phyloP scores from a whole-genome alignment of 2,888 invertebrate species.

The Hyposoter dolosus region DNA sequence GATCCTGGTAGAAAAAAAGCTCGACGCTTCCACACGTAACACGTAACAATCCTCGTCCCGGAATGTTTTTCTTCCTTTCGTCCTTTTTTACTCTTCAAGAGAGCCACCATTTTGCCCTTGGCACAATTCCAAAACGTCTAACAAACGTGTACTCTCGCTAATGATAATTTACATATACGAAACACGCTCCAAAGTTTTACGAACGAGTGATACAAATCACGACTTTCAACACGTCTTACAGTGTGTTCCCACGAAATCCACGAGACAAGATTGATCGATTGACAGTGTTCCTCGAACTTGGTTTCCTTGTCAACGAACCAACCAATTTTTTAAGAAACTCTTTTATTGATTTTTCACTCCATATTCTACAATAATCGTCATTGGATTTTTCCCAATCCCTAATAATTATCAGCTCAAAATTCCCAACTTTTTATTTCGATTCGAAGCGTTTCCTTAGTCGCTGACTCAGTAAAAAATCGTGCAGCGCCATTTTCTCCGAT shows the following conservation, averaged over 20 bases:
- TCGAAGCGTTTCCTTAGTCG: too few relatives aligned
- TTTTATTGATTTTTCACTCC: not conserved
- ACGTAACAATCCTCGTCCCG: not conserved
- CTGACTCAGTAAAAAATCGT: too few relatives aligned
- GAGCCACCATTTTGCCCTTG: slow-evolving; percentile 20
- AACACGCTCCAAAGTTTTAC: slow-evolving; percentile 24
- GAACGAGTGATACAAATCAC: not conserved
- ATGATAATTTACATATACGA: slow-evolving; percentile 25
- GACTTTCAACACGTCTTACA: not conserved
- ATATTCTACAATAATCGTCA: not conserved
- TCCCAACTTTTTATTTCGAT: not conserved
- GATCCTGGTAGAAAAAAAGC: slow-evolving; percentile 13
- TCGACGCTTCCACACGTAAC: slow-evolving; percentile 2
- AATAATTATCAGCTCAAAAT: not conserved
- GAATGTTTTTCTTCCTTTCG: slow-evolving; percentile 6
- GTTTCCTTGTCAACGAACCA: not conserved
- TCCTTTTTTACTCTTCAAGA: not conserved
- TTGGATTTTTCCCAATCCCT: not conserved
- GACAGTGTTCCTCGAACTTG: not conserved
- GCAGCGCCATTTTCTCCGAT: too few relatives aligned
- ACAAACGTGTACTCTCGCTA: slow-evolving; percentile 15
- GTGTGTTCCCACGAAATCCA: not conserved
- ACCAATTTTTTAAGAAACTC: not conserved
- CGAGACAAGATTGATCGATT: slow-evolving; percentile 2
- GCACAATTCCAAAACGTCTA: slow-evolving; percentile 43